Evolutionary conservation across 2,113 vertebrate species (phyloP).

Genomic region (Dipodomys merriami): DNA sequence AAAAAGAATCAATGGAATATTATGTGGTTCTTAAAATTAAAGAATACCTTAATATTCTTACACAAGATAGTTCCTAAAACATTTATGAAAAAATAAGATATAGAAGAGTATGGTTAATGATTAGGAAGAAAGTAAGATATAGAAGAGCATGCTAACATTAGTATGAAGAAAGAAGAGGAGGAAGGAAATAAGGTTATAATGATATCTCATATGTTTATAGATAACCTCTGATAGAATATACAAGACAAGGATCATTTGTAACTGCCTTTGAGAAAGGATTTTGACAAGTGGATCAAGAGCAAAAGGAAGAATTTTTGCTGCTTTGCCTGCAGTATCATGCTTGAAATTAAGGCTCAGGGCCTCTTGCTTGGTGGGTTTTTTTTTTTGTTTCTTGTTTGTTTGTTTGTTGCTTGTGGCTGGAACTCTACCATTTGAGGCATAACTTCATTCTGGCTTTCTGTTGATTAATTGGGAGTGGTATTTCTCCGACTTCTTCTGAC

Average conservation of each 20-base stretch:
- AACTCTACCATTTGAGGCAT: no score
- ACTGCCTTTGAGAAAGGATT: background rate
- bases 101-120: background rate
- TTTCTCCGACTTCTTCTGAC: no score
- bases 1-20: conserved; percentile 9
- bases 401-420: no score
- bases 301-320: background rate
- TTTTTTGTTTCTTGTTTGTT: no score
- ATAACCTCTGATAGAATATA: background rate
- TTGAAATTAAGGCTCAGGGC: no score
- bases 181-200: background rate
- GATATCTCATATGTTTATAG: background rate
- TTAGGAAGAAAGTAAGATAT: background rate
- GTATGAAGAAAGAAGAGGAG: background rate
- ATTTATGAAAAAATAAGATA: background rate
- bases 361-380: no score
- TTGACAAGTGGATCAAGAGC: background rate
- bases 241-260: background rate
- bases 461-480: no score
- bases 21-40: background rate
- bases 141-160: background rate
- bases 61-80: background rate
- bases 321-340: background rate
- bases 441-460: no score
- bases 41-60: conserved; percentile 3